Evolutionary conservation across 2,888 invertebrate genomes (phyloP).

Genomic region (Laothoe populi): DNA sequence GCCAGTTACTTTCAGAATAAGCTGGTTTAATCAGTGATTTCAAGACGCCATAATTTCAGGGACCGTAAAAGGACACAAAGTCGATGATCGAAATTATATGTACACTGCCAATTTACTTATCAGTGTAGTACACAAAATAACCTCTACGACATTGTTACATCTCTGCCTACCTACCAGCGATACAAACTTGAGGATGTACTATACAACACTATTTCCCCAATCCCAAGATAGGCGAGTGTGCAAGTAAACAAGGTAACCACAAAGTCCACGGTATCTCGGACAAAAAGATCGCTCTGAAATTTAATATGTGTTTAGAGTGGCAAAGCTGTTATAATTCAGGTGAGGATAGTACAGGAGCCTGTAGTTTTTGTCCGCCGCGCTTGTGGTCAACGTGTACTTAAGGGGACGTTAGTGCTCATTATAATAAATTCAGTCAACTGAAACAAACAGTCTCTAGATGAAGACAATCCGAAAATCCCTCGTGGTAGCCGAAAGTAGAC

Average conservation of each 20-base stretch:
- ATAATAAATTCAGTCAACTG: background rate
- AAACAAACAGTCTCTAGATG: too few relatives aligned
- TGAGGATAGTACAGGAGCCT: slow-evolving; percentile 74
- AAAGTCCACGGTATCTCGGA: slow-evolving; percentile 21
- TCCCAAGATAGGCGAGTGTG: background rate
- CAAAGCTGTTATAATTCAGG: slow-evolving; percentile 76
- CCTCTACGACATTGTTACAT: too few relatives aligned
- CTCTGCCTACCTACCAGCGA: too few relatives aligned
- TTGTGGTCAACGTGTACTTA: slow-evolving; percentile 80
- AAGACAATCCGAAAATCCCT: too few relatives aligned
- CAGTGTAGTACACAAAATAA: too few relatives aligned
- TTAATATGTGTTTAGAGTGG: slow-evolving; percentile 56
- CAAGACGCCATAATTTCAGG: too few relatives aligned
- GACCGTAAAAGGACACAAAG: too few relatives aligned
- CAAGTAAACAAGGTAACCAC: slow-evolving; percentile 16
- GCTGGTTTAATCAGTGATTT: too few relatives aligned
- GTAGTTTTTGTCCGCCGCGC: slow-evolving; percentile 76
- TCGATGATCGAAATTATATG: too few relatives aligned
- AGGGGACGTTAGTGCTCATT: slow-evolving; percentile 48
- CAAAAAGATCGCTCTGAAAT: slow-evolving; percentile 36
- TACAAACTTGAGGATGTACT: background rate
- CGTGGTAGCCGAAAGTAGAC: too few relatives aligned
- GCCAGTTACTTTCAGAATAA: too few relatives aligned
- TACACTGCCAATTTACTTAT: too few relatives aligned
- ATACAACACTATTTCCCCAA: background rate